Conservation (phyloP, 2,113 vertebrate genomes). For the Pyrgilauda ruficollis region DNA sequence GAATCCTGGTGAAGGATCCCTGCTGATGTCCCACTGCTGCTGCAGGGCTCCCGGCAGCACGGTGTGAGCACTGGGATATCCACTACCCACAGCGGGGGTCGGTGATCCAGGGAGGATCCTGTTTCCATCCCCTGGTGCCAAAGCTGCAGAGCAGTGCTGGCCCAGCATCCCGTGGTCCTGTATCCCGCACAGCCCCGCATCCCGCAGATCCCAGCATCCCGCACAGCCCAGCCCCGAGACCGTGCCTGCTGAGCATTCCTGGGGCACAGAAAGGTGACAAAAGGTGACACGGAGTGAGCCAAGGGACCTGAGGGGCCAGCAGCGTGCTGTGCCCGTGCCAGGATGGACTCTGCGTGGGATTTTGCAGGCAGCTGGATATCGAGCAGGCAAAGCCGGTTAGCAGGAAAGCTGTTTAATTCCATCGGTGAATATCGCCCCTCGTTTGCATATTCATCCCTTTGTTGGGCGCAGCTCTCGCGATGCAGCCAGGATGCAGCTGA, state of each 20-base stretch:
- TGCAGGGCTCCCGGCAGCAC: accelerated
- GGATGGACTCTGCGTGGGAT: neutral
- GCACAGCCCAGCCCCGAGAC: neutral
- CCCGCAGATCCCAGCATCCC: no score
- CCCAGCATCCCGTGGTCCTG: neutral
- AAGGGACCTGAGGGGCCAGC: neutral
- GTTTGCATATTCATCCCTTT: neutral
- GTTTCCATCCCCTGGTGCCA: neutral
- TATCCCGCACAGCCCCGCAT: no score
- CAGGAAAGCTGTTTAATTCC: neutral
- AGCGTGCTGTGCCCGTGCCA: accelerated
- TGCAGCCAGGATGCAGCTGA: neutral
- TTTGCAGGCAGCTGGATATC: neutral
- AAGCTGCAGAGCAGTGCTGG: neutral
- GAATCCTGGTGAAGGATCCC: no score
- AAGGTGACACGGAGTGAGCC: accelerated
- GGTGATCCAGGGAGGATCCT: neutral
- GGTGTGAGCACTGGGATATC: accelerated
- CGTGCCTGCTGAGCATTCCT: neutral
- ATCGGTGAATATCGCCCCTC: neutral
- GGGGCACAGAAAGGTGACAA: neutral
- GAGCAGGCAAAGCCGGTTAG: neutral
- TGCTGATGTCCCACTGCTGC: neutral
- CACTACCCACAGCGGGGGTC: accelerated
- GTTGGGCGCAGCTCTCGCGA: accelerated